Evolutionary conservation across 1,140 invertebrate species (phyloP).

Genomic region (Caenorhabditis latens): DNA sequence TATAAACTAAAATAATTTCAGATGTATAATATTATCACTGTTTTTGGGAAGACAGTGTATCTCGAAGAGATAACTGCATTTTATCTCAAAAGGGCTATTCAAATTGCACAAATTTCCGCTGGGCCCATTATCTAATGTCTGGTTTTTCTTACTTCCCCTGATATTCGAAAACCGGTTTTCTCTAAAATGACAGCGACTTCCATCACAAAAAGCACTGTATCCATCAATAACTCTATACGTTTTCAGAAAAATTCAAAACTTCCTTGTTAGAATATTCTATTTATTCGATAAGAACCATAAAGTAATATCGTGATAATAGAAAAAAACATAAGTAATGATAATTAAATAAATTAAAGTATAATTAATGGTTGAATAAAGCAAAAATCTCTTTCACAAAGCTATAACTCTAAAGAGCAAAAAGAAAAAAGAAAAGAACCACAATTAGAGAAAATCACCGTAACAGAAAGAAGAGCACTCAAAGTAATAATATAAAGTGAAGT

Average conservation of each 20-base stretch:
- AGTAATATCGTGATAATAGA: no score
- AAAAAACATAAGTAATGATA: no score
- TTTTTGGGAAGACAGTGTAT: not conserved
- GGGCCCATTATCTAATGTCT: not conserved
- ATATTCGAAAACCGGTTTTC: not conserved
- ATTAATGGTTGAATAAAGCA: not conserved
- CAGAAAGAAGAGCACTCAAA: slow-evolving; percentile 46
- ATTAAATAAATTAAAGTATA: not conserved
- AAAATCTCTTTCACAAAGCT: slow-evolving; percentile 19
- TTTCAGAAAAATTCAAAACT: no score
- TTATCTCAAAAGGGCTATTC: not conserved
- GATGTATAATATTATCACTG: not conserved
- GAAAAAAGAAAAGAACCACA: not conserved
- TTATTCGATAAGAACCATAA: no score
- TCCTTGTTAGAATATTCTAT: no score
- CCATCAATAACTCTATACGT: no score
- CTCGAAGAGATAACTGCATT: not conserved
- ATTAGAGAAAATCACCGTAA: slow-evolving; percentile 19
- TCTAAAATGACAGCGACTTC: not conserved
- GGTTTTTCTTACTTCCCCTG: not conserved
- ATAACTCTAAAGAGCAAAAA: slow-evolving; percentile 2
- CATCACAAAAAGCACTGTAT: no score
- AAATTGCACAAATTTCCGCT: not conserved
- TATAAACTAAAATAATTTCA: not conserved
- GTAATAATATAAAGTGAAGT: not conserved